Evolutionary conservation across 2,888 invertebrate genomes (phyloP).

Genomic region (Tipula vernalis): DNA sequence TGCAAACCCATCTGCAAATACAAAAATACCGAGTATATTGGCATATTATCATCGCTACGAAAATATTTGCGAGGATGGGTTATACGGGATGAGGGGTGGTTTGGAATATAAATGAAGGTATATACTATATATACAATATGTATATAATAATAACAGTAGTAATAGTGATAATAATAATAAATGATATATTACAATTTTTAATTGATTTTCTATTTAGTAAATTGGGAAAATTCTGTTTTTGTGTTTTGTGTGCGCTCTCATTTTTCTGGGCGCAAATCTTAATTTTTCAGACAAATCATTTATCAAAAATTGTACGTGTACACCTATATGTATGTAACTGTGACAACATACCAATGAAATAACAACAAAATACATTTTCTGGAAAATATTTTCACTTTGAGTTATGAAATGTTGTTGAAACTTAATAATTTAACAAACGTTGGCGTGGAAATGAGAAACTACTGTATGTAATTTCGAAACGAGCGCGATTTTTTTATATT

Average conservation of each 20-base stretch:
- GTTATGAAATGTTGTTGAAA: too few species aligned
- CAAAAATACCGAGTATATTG: too few species aligned
- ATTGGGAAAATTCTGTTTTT: neutral
- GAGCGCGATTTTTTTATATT: neutral
- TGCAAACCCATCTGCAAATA: too few species aligned
- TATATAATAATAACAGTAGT: neutral
- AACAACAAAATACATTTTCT: too few species aligned
- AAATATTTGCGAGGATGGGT: neutral
- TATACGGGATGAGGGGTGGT: neutral
- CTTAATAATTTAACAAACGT: neutral
- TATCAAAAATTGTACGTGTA: neutral
- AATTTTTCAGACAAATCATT: neutral
- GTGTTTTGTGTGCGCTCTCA: neutral
- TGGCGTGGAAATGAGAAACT: neutral
- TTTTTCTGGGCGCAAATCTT: neutral
- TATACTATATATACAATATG: neutral
- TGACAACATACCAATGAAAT: neutral
- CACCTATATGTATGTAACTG: neutral
- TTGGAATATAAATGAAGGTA: neutral
- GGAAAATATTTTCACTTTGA: too few species aligned
- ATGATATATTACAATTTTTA: neutral
- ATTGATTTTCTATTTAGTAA: neutral
- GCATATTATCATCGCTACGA: too few species aligned
- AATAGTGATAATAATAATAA: neutral
- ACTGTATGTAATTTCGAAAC: neutral